phyloP scores from a whole-genome alignment of 2,113 vertebrate species.

The Oceanodroma tethys region DNA sequence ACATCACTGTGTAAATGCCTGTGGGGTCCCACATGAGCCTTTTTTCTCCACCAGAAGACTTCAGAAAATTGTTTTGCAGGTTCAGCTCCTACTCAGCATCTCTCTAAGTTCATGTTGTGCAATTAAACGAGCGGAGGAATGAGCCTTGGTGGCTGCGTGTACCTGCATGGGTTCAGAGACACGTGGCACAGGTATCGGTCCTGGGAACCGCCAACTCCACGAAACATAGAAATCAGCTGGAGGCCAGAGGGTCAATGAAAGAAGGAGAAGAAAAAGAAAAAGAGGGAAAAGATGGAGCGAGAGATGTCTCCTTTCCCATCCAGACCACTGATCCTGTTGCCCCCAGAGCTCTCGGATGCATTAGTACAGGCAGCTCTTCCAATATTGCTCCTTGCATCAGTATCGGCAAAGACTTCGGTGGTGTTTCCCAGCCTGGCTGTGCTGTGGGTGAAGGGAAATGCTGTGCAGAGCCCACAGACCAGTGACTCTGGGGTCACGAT shows the following conservation, averaged over 20 bases:
- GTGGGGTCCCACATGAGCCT: background rate
- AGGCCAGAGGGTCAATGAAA: background rate
- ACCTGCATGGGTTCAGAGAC: background rate
- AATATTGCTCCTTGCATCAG: fast-evolving
- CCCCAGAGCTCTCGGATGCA: background rate
- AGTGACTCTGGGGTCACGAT: background rate
- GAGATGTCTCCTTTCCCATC: background rate
- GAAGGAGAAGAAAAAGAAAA: background rate
- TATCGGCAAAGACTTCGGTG: background rate
- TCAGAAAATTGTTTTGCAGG: background rate
- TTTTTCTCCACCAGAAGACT: background rate
- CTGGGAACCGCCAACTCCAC: background rate
- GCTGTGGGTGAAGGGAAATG: fast-evolving
- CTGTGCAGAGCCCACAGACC: background rate
- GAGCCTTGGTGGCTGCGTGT: background rate
- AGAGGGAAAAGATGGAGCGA: fast-evolving
- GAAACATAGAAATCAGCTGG: background rate
- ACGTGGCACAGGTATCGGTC: fast-evolving
- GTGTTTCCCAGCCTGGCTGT: background rate
- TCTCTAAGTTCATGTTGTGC: fast-evolving
- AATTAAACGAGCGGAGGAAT: fast-evolving
- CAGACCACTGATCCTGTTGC: background rate
- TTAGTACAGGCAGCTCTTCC: background rate
- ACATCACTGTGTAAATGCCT: background rate
- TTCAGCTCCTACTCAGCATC: background rate